Base-by-base conservation (phyloP, 2,888 invertebrate genomes). In the Subacronicta megacephala region DNA sequence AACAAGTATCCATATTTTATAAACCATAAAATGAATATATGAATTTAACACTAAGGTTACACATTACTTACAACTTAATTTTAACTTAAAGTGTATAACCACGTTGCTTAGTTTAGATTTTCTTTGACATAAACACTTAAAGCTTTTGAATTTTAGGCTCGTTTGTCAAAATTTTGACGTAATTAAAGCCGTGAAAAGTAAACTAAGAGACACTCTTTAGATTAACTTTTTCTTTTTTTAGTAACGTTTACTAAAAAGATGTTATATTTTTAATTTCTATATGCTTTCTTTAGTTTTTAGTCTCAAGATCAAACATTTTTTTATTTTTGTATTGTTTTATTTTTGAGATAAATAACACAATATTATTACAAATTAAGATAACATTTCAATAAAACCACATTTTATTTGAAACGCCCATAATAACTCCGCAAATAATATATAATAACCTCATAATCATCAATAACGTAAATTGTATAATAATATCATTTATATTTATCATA, bases 81-180 rank as follows among this genome's bases (percentile, higher is more conserved):
- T 38, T 18, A 43, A 57, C 36, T 37, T 72, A 47, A 43, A 43
- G 42, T 13, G 7, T 49, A 42, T n/a, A n/a, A 49, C 38, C 36
- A 45, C 16, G 13, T 50, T 66, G 38, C 54, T 68, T 52, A 65
- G 45, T 37, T 60, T 59, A 45, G 36, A 63, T 74, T 75, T 80
- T 91, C 92, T 93, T 92, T 93, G 92, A 92, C 85, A 89, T 90
- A 71, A 78, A 84, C 80, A 81, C 75, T 92, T 93, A 93, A 93
- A 93, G 92, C 93, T 93, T 89, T 82, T 59, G 66, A 75, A 83
- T 85, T 89, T 89, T 90, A 90, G 89, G 88, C 88, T 87, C 69
- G 62, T 77, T 80, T 70, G 49, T 65, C 67, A 64, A 72, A 61
- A 26, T 63, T 70, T 69, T 57, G 65, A 67, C 67, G 44, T 70